Evolutionary conservation across 2,888 invertebrate species (phyloP).

Genomic region (Leucophenga maculata): DNA sequence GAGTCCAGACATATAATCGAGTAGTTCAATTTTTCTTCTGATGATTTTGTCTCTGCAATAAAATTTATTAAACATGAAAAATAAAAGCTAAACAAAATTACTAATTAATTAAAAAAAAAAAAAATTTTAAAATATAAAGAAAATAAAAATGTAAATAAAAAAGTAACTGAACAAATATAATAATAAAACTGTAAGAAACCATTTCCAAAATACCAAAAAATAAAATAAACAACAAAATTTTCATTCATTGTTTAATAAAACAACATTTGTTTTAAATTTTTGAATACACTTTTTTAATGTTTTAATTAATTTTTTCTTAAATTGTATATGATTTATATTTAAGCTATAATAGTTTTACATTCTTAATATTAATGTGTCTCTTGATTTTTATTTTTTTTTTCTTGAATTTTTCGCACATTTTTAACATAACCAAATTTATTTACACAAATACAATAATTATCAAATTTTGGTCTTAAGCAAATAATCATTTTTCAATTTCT

Average conservation of each 20-base stretch:
- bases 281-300: slow-evolving; percentile 21
- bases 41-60: slow-evolving; percentile 38
- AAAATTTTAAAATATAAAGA: slow-evolving; percentile 35
- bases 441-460: slow-evolving; percentile 1
- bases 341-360: slow-evolving; percentile 19
- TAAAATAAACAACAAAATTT: slow-evolving; percentile 14
- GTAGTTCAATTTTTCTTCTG: slow-evolving; percentile 34
- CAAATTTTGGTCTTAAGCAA: not conserved
- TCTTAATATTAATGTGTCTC: slow-evolving; percentile 27
- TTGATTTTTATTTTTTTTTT: slow-evolving; percentile 18
- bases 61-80: slow-evolving; percentile 24
- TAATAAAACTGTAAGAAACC: slow-evolving; percentile 51
- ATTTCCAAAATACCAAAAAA: slow-evolving; percentile 39
- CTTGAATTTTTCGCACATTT: slow-evolving; percentile 3
- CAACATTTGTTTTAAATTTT: slow-evolving; percentile 38
- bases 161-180: slow-evolving; percentile 28
- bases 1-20: slow-evolving; percentile 65
- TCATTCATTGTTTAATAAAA: slow-evolving; percentile 42
- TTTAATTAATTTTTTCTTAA: slow-evolving; percentile 12
- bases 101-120: slow-evolving; percentile 26
- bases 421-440: not conserved
- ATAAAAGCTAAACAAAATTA: slow-evolving; percentile 26
- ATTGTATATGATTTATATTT: slow-evolving; percentile 29
- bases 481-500: not conserved
- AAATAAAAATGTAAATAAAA: slow-evolving; percentile 37